Evolutionary conservation across 1,140 invertebrate species (phyloP), one percentile per base, ranked within the genome.

Genomic region (Rhyacophila brunnea): DNA sequence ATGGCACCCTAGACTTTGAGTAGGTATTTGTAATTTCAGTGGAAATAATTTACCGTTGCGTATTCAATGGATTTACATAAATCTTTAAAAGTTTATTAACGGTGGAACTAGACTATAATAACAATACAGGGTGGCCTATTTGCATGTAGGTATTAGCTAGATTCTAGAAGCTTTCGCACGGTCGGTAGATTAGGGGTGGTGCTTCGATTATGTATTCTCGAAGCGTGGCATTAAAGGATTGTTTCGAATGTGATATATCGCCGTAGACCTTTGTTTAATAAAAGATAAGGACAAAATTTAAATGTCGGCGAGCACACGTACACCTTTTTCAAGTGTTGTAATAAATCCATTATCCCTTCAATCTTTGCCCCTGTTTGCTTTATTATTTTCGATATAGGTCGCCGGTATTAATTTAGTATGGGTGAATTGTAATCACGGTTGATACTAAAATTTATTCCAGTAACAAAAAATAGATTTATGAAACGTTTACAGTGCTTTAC

Each of bases 211-310:
- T 40, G 49, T 20, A 52, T 52, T 52, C 49, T 6, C 13, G 7
- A 6, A 52, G 18, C 49, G 35, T 40, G 28, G 49, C 47, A 13
- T 32, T 14, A 18, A 36, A 18, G 35, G 32, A 13, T 52, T 35
- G 34, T 18, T 13, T 40, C 32, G 17, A 52, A 38, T 40, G 13
- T 52, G 49, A 52, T 52, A 38, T 52, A 52, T 52, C 18, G 23
- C 10, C 17, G 11, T 52, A 10, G 35, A 34, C 47, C 36, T 52
- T 52, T 52, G 49, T 52, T 40, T 52, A 52, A 52, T 52, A 52
- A 52, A 52, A 52, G 49, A 52, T 52, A 52, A 52, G 49, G 32
- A 52, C 49, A 52, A 40, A 28, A 52, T 52, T 52, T 52, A 35
- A 52, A 52, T 52, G 38, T 34, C 34, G 47, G 19, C n/a, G 5